Evolutionary conservation across 2,797 vertebrate species (phyloP).

Genomic region (Sparus aurata): DNA sequence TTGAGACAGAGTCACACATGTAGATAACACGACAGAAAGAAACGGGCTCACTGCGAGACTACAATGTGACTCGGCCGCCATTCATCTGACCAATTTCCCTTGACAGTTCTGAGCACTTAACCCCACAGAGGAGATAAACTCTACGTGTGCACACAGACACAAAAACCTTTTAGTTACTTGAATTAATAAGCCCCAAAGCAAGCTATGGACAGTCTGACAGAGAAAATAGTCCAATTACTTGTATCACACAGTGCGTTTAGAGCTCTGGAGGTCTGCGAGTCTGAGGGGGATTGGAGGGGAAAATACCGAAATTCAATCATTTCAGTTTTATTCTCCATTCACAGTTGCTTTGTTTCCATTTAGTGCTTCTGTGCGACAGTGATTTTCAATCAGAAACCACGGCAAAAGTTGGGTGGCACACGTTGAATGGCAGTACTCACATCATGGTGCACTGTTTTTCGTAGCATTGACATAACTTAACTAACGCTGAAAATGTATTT

Average conservation of each 20-base stretch:
- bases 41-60: not conserved
- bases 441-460: not conserved
- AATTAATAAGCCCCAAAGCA: constrained; percentile 72
- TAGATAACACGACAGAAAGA: constrained; percentile 10
- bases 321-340: constrained; percentile 64
- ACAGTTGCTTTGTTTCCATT: constrained; percentile 62
- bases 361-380: constrained; percentile 42
- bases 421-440: constrained; percentile 22
- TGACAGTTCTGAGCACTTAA: constrained; percentile 71
- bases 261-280: constrained; percentile 49
- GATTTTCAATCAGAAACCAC: constrained; percentile 59
- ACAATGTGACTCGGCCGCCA: constrained; percentile 36
- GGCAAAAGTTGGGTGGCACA: constrained; percentile 38
- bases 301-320: constrained; percentile 73
- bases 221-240: constrained; percentile 77
- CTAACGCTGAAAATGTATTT: constrained; percentile 8
- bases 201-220: constrained; percentile 54
- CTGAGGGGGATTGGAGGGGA: constrained; percentile 46
- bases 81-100: constrained; percentile 79
- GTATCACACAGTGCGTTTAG: constrained; percentile 55
- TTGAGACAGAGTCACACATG: constrained; percentile 11
- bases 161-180: constrained; percentile 74
- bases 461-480: constrained; percentile 3
- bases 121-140: constrained; percentile 80
- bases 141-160: not conserved